These are phyloP conservation scores for Caracal caracal DNA, from an alignment of 2,113 vertebrate genomes.

Conservation along the genomic window DNA sequence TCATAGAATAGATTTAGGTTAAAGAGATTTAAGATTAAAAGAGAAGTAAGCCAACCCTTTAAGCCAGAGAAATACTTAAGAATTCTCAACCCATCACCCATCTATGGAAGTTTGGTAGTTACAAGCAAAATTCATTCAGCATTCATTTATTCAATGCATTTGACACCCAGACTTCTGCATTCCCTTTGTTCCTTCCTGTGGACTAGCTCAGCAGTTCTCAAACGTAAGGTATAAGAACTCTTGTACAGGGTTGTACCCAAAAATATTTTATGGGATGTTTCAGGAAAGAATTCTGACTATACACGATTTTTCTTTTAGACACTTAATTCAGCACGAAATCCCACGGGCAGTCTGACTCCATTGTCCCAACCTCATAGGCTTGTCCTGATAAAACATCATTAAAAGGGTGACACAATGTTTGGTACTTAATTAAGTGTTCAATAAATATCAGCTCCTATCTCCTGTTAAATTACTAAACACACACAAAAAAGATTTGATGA, in stretches of 20 bases:
- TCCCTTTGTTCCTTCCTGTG: not conserved
- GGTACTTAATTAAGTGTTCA: not conserved
- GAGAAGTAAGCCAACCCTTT: not conserved
- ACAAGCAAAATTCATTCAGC: constrained; percentile 14
- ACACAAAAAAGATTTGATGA: not conserved
- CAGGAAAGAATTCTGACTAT: not conserved
- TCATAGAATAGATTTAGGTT: not conserved
- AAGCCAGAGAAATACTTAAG: constrained; percentile 24
- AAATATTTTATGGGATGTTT: not conserved
- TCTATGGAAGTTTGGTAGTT: not conserved
- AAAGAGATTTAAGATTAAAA: constrained; percentile 55
- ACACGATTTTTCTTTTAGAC: not conserved
- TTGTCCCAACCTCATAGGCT: not conserved
- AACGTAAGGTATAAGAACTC: not conserved
- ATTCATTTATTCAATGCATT: constrained; percentile 38
- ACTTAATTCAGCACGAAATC: not conserved
- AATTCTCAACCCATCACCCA: not conserved
- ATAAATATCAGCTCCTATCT: constrained; percentile 16
- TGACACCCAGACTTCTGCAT: not conserved
- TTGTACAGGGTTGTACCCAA: not conserved
- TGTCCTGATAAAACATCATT: not conserved
- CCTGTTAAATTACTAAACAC: constrained; percentile 6
- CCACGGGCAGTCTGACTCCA: not conserved
- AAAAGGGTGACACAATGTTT: constrained; percentile 17
- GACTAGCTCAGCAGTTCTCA: not conserved